A percentile compares a stretch with the other conserved stretches of the same genome.
Evolutionary conservation across 2,888 invertebrate genomes (phyloP).

Genomic region (Cryptosula pallasiana): DNA sequence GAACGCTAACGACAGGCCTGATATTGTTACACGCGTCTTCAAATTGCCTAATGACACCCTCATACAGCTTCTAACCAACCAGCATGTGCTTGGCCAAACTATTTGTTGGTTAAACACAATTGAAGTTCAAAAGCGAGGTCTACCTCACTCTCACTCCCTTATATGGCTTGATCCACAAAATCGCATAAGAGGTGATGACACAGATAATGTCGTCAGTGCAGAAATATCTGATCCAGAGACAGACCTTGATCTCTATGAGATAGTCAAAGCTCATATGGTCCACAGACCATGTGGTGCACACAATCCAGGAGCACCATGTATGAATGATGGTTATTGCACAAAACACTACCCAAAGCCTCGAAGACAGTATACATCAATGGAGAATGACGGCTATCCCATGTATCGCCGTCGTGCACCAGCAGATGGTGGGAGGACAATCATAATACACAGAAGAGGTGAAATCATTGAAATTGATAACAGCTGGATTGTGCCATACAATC

Average conservation of each 20-base stretch:
- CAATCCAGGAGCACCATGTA: not conserved
- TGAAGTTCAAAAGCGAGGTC: not conserved
- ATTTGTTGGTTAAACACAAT: not conserved
- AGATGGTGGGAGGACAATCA: no score
- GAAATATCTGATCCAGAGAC: not conserved
- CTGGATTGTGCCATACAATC: conserved; percentile 31
- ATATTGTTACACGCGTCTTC: not conserved
- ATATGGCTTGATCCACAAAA: not conserved
- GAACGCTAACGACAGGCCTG: not conserved
- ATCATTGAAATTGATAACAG: conserved; percentile 27
- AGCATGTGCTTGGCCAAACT: not conserved
- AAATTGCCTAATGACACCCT: not conserved
- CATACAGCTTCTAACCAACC: not conserved
- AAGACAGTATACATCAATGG: not conserved
- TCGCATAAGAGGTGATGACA: not conserved
- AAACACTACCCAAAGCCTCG: not conserved
- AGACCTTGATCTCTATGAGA: not conserved
- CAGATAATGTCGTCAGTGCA: not conserved
- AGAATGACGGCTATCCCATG: not conserved
- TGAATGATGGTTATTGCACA: not conserved
- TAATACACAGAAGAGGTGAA: conserved; percentile 28
- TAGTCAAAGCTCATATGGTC: not conserved
- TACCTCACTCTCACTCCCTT: not conserved
- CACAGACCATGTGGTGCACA: not conserved
- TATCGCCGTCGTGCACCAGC: not conserved